These are phyloP conservation scores for Bruchidius siliquastri DNA, from an alignment of 2,888 invertebrate species.

Conservation along the genomic window DNA sequence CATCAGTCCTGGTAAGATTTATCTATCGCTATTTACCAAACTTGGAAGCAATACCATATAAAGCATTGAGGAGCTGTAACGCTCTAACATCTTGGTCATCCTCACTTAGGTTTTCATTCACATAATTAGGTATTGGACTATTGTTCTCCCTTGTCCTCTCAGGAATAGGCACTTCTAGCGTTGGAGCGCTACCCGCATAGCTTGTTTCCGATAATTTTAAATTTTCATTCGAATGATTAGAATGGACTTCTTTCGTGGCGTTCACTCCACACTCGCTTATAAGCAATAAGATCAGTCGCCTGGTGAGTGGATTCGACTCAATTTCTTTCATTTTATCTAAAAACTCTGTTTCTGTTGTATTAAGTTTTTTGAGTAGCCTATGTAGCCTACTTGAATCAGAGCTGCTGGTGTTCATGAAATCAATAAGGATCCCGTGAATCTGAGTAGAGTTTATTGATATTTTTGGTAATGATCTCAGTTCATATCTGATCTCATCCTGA, in stretches of 20 bases:
- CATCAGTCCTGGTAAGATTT: constrained; percentile 26
- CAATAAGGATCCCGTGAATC: constrained; percentile 41
- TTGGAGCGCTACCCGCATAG: no score
- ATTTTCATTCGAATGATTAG: neutral
- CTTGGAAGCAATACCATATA: constrained; percentile 79
- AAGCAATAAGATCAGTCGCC: constrained; percentile 66
- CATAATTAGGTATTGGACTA: constrained; percentile 22
- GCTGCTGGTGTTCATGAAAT: constrained; percentile 57
- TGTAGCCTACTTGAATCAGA: constrained; percentile 66
- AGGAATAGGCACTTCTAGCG: neutral
- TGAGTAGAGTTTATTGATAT: constrained; percentile 38
- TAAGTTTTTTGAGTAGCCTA: constrained; percentile 70
- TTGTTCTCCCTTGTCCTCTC: constrained; percentile 4
- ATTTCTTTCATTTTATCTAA: constrained; percentile 80
- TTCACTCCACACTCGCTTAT: constrained; percentile 72
- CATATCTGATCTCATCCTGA: constrained; percentile 41
- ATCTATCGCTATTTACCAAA: constrained; percentile 58
- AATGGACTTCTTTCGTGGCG: constrained; percentile 28
- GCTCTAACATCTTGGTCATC: constrained; percentile 69
- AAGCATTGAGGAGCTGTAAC: constrained; percentile 73
- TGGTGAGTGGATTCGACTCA: constrained; percentile 68
- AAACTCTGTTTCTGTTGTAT: constrained; percentile 69
- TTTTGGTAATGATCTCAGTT: constrained; percentile 45
- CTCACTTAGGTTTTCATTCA: constrained; percentile 34
- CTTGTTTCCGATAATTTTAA: neutral